Evolutionary conservation across 2,797 vertebrate genomes (phyloP), one percentile per base, ranked within the genome.

Genomic region (Arnoldichthys spilopterus): DNA sequence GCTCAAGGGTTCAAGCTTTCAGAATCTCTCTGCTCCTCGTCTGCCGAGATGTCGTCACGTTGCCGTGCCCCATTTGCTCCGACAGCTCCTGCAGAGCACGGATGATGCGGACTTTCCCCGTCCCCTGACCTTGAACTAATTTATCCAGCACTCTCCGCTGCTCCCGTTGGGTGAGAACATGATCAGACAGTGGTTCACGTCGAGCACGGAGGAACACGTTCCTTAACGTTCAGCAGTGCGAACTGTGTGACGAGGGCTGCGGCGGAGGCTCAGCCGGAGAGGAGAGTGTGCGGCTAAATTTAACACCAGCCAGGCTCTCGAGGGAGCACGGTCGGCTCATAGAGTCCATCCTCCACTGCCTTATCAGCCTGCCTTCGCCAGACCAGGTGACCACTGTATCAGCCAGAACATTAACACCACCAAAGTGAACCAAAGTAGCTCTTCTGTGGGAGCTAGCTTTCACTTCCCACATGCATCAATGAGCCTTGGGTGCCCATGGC

Each of bases 1-100:
- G n/a, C n/a, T n/a, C n/a, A n/a, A n/a, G n/a, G n/a, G n/a, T n/a
- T n/a, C n/a, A n/a, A n/a, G n/a, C n/a, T n/a, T n/a, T n/a, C n/a
- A n/a, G n/a, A n/a, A n/a, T 77, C 72, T 76, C 30, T 83, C 76
- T 88, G 79, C 71, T 86, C 43, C 49, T 68, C 43, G 28, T n/a
- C 66, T 68, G 85, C 68, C 85, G 81, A 87, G 80, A 88, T 83
- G 81, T 76, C 82, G 79, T 83, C 85, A 80, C 81, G 68, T 83
- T 83, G 82, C 88, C 87, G 85, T 90, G 84, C 86, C 84, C 80
- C 80, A 90, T 92, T 86, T 86, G 82, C 91, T 87, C 82, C 86
- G 86, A 91, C 88, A 87, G 79, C 86, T 88, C 78, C 64, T 67
- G 58, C 71, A 79, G 86, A 83, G 83, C 83, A 80, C 87, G 78